These are phyloP conservation scores for Heterotilapia buettikoferi DNA, from an alignment of 2,113 vertebrate genomes.

Conservation along the genomic window DNA sequence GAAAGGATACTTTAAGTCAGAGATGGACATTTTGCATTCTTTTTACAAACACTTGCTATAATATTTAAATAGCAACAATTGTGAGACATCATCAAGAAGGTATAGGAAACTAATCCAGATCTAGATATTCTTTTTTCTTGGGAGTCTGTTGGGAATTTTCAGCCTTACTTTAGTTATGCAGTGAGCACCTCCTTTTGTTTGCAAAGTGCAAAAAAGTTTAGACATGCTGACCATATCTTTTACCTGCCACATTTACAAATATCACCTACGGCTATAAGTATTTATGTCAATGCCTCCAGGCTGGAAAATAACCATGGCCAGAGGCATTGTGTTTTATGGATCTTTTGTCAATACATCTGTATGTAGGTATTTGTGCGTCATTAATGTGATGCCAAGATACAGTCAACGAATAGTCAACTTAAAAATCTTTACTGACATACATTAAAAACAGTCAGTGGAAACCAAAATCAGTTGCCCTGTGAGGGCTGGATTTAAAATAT, in stretches of 20 bases:
- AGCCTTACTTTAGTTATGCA: neutral
- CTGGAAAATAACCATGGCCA: neutral
- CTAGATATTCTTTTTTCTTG: neutral
- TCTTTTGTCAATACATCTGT: neutral
- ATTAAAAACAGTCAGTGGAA: neutral
- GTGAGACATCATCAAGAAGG: neutral
- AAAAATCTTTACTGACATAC: neutral
- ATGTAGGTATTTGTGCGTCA: neutral
- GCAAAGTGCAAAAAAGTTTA: neutral
- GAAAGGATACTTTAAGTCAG: neutral
- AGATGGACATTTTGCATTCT: neutral
- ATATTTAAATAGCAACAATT: neutral
- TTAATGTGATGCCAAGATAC: neutral
- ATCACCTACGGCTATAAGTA: neutral
- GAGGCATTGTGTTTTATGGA: neutral
- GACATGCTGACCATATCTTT: neutral
- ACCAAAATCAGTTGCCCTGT: neutral
- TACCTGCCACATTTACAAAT: neutral
- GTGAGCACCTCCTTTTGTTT: neutral
- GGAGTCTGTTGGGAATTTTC: neutral
- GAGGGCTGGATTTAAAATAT: neutral
- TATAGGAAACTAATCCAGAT: neutral
- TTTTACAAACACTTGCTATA: neutral
- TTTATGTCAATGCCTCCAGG: neutral
- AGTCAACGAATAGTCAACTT: neutral